phyloP scores from a whole-genome alignment of 2,888 invertebrate species.

The Agriopis aurantiaria region DNA sequence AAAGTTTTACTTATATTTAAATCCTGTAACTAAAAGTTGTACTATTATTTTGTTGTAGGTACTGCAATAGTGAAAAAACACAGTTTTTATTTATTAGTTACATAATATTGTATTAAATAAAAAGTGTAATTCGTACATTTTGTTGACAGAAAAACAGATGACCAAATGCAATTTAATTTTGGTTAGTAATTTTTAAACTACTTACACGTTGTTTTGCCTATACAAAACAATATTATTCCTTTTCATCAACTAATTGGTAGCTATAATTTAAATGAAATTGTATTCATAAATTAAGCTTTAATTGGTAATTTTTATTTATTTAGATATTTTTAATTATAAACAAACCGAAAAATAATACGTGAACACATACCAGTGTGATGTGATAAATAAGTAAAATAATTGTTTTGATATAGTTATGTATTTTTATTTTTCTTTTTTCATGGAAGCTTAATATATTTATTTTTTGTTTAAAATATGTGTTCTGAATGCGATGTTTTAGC shows the following conservation, averaged over 20 bases:
- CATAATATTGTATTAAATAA: too few relatives aligned
- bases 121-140: too few relatives aligned
- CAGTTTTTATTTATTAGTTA: too few relatives aligned
- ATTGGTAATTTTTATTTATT: slow-evolving; percentile 73
- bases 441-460: slow-evolving; percentile 54
- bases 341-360: slow-evolving; percentile 45
- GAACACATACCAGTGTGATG: slow-evolving; percentile 78
- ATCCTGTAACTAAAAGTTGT: neutral
- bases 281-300: slow-evolving; percentile 74
- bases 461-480: slow-evolving; percentile 61
- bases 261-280: slow-evolving; percentile 36
- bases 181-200: too few relatives aligned
- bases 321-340: slow-evolving; percentile 57
- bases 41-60: neutral
- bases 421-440: slow-evolving; percentile 52
- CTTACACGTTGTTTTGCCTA: too few relatives aligned
- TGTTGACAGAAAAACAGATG: too few relatives aligned
- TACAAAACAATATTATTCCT: neutral
- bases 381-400: slow-evolving; percentile 76
- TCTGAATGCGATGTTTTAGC: slow-evolving; percentile 55
- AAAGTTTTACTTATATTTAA: slow-evolving; percentile 2
- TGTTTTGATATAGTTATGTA: slow-evolving; percentile 77
- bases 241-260: slow-evolving; percentile 35
- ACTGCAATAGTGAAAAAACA: neutral
- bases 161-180: too few relatives aligned